A percentile compares a stretch with the other conserved stretches of the same genome.
Evolutionary conservation across 2,797 vertebrate species (phyloP).

Genomic region (Rhadinocentrus ornatus): DNA sequence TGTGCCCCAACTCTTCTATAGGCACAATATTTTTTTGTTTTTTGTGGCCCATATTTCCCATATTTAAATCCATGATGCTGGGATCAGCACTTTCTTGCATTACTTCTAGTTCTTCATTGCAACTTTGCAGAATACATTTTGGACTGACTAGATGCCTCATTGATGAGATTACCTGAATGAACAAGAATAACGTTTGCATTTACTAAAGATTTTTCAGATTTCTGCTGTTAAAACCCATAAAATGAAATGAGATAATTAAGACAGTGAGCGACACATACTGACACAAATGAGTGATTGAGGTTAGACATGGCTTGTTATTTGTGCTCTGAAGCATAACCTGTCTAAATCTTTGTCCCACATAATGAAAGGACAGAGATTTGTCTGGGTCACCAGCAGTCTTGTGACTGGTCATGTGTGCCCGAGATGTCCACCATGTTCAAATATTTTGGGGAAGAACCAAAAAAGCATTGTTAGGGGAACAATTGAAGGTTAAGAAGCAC

Average conservation of each 20-base stretch:
- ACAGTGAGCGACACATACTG: constrained; percentile 18
- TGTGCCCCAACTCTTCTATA: neutral
- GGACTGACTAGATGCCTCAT: neutral
- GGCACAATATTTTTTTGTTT: neutral
- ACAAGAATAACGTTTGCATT: constrained; percentile 6
- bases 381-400: constrained; percentile 58
- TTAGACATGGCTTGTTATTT: constrained; percentile 48
- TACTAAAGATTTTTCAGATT: neutral
- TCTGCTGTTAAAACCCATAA: neutral
- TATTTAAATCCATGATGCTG: constrained; percentile 1
- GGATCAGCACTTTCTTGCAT: constrained; percentile 1
- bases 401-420: constrained; percentile 79
- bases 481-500: constrained; percentile 67
- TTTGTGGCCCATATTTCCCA: neutral
- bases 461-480: constrained; percentile 72
- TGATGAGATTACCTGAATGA: neutral
- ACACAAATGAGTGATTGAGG: constrained; percentile 32
- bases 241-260: constrained; percentile 17
- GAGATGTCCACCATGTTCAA: constrained; percentile 79
- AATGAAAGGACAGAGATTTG: constrained; percentile 46
- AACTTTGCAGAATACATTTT: neutral
- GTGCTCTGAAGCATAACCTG: constrained; percentile 56
- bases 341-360: constrained; percentile 47
- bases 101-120: constrained; percentile 7
- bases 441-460: constrained; percentile 78